phyloP scores from a whole-genome alignment of 2,797 vertebrate genomes.

The Labroides dimidiatus region DNA sequence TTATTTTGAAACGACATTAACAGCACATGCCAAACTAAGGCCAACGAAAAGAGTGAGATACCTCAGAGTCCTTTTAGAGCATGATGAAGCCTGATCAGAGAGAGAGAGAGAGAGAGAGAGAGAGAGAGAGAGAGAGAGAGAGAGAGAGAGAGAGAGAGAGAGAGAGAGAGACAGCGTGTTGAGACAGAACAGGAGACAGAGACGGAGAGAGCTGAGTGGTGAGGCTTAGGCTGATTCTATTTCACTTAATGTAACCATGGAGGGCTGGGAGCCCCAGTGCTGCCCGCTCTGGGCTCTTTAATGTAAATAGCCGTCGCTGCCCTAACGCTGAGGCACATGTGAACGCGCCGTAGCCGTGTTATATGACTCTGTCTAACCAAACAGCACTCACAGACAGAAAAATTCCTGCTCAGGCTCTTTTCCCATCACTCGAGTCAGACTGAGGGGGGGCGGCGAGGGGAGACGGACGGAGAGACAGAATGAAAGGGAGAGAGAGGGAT shows the following conservation, averaged over 20 bases:
- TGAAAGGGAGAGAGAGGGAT: conserved; percentile 41
- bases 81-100: conserved; percentile 21
- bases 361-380: conserved; percentile 84
- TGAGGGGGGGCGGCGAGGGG: neutral
- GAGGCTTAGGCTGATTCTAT: conserved; percentile 70
- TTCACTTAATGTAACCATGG: conserved; percentile 82
- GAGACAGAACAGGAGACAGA: conserved; percentile 53
- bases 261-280: conserved; percentile 69
- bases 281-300: conserved; percentile 75
- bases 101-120: conserved; percentile 34
- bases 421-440: conserved; percentile 68
- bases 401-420: conserved; percentile 71
- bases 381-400: conserved; percentile 77
- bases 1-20: too few relatives aligned
- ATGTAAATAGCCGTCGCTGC: conserved; percentile 81
- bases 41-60: neutral
- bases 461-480: conserved; percentile 38
- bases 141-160: conserved; percentile 51
- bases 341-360: conserved; percentile 71
- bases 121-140: conserved; percentile 46
- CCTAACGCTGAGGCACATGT: conserved; percentile 71
- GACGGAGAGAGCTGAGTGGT: conserved; percentile 59
- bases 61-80: conserved; percentile 20
- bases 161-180: conserved; percentile 40
- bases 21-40: conserved; percentile 14